Conservation (phyloP, 2,797 vertebrate species). For the Microctenopoma lineatum region DNA sequence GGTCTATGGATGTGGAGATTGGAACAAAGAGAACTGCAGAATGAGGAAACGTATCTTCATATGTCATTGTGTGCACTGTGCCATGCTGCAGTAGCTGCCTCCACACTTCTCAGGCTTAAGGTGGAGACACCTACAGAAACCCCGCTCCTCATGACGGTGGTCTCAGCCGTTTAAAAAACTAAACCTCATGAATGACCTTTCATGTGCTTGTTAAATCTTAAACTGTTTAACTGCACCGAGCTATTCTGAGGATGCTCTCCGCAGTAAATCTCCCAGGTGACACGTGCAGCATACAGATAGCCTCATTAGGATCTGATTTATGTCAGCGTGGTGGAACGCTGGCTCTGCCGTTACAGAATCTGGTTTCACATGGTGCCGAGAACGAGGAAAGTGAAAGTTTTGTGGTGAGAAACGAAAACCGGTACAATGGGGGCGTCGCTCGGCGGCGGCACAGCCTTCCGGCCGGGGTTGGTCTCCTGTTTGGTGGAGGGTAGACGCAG, state of each 20-base stretch:
- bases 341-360: constrained; percentile 23
- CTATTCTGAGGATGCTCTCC: constrained; percentile 10
- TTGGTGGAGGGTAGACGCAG: constrained; percentile 47
- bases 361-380: constrained; percentile 13
- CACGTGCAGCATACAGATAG: constrained; percentile 59
- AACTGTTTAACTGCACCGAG: constrained; percentile 28
- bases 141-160: constrained; percentile 19
- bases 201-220: constrained; percentile 19
- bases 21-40: constrained; percentile 14
- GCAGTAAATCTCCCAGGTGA: constrained; percentile 47
- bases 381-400: constrained; percentile 7
- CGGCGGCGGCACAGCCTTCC: constrained; percentile 11
- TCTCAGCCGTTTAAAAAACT: constrained; percentile 15
- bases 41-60: not conserved
- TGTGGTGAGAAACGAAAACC: constrained; percentile 6
- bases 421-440: not conserved
- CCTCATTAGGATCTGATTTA: constrained; percentile 72
- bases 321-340: constrained; percentile 27
- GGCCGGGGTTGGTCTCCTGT: constrained; percentile 10
- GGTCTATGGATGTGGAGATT: constrained; percentile 37
- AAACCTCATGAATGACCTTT: constrained; percentile 40
- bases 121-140: constrained; percentile 23
- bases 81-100: no score
- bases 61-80: not conserved
- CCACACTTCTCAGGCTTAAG: no score